A percentile compares a stretch with the other conserved stretches of the same genome.
Evolutionary conservation across 2,888 invertebrate species (phyloP).

Genomic region (Synergus laeviventris): DNA sequence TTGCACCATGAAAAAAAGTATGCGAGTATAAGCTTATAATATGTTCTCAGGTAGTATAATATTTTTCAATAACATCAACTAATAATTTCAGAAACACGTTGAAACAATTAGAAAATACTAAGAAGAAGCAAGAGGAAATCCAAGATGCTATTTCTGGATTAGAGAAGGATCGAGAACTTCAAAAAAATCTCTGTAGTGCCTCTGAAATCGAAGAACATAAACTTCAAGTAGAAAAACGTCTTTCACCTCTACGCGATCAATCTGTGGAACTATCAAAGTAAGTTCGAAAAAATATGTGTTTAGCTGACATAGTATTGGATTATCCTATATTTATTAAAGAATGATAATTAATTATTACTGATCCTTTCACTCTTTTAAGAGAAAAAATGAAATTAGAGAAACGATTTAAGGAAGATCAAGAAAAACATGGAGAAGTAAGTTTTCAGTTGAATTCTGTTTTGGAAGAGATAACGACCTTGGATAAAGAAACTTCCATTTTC

Average conservation of each 20-base stretch:
- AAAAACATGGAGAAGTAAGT: background rate
- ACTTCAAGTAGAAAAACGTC: conserved; percentile 51
- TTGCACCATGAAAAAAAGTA: conserved; percentile 53
- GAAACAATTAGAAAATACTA: background rate
- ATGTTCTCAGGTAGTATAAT: background rate
- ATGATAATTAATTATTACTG: background rate
- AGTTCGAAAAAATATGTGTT: background rate
- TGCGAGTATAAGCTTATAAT: conserved; percentile 22
- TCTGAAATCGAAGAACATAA: conserved; percentile 49
- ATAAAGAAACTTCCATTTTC: conserved; percentile 50
- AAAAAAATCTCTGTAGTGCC: conserved; percentile 44
- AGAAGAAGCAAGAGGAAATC: conserved; percentile 21
- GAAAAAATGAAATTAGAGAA: background rate
- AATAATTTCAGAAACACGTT: background rate
- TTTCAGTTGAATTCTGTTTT: background rate
- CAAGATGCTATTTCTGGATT: conserved; percentile 30
- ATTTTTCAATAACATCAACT: background rate
- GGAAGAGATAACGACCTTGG: background rate
- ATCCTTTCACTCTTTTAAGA: background rate
- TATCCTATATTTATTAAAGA: background rate
- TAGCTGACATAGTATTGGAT: too few relatives aligned
- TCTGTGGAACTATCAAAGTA: background rate
- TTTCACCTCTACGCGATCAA: conserved; percentile 37
- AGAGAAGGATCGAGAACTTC: conserved; percentile 42
- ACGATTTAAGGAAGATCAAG: background rate